These are phyloP conservation scores for Myiotriccus ornatus DNA, from an alignment of 2,797 vertebrate genomes.

Conservation along the genomic window DNA sequence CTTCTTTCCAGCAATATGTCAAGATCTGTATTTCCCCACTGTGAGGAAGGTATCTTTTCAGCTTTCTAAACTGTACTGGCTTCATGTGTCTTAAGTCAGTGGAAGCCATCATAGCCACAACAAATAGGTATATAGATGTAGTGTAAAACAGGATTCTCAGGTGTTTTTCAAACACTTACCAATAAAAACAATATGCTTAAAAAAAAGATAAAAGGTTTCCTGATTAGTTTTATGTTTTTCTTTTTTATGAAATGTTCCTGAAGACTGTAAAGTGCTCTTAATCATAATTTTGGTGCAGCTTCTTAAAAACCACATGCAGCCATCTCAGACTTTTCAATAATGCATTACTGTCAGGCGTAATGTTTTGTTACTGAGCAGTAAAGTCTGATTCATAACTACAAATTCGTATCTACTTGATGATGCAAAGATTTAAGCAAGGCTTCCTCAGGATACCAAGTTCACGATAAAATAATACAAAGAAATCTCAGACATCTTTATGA, in stretches of 20 bases:
- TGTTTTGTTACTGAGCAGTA: constrained; percentile 24
- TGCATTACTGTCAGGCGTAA: constrained; percentile 11
- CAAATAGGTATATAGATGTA: neutral
- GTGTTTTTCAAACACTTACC: neutral
- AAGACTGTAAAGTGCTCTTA: constrained; percentile 20
- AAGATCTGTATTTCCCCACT: neutral
- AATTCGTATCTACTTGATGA: neutral
- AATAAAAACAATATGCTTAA: neutral
- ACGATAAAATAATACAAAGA: constrained; percentile 8
- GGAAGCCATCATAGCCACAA: neutral
- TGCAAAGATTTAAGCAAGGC: neutral
- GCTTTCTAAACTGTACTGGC: neutral
- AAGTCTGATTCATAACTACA: constrained; percentile 10
- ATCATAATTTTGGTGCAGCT: constrained; percentile 11
- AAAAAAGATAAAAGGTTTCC: constrained; percentile 12
- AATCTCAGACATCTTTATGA: constrained; percentile 17
- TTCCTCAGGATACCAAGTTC: neutral
- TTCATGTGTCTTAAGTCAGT: neutral
- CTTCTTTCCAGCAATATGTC: neutral
- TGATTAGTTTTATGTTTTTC: neutral
- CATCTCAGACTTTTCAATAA: constrained; percentile 36
- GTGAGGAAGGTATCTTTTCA: neutral
- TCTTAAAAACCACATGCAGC: constrained; percentile 28
- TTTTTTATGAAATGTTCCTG: constrained; percentile 9
- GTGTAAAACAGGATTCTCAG: neutral